These are phyloP conservation scores for Diabrotica balteata DNA, from an alignment of 2,888 invertebrate genomes.

Conservation along the genomic window DNA sequence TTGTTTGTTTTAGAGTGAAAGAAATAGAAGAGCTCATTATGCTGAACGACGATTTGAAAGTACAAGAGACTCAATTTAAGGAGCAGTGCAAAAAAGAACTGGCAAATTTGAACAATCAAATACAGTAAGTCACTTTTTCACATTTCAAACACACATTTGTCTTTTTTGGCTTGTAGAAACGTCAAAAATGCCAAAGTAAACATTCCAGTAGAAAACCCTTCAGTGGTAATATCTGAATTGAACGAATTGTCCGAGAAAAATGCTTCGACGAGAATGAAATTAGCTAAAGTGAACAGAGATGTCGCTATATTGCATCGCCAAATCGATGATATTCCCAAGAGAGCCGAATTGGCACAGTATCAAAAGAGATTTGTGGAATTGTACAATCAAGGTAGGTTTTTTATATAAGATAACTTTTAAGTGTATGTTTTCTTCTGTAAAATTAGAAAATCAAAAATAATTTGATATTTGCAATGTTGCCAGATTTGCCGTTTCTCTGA, in stretches of 20 bases:
- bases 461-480: too few species aligned
- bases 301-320: conserved; percentile 83
- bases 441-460: too few species aligned
- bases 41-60: conserved; percentile 75
- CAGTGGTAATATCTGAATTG: conserved; percentile 62
- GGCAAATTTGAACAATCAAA: conserved; percentile 51
- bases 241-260: conserved; percentile 71
- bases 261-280: conserved; percentile 68
- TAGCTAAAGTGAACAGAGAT: conserved; percentile 81
- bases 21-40: conserved; percentile 70
- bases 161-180: conserved; percentile 53
- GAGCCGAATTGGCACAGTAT: conserved; percentile 93
- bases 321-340: conserved; percentile 91
- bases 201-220: conserved; percentile 58
- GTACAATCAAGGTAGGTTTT: conserved; percentile 82
- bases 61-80: conserved; percentile 76
- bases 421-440: too few species aligned
- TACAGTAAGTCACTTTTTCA: conserved; percentile 51
- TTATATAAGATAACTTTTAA: background rate
- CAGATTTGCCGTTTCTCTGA: too few species aligned
- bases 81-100: conserved; percentile 76
- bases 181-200: conserved; percentile 58
- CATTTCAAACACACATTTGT: background rate
- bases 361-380: conserved; percentile 95
- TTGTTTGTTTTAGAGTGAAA: conserved; percentile 42